Evolutionary conservation across 2,113 vertebrate genomes (phyloP).

Genomic region (Pterocles burchelli): DNA sequence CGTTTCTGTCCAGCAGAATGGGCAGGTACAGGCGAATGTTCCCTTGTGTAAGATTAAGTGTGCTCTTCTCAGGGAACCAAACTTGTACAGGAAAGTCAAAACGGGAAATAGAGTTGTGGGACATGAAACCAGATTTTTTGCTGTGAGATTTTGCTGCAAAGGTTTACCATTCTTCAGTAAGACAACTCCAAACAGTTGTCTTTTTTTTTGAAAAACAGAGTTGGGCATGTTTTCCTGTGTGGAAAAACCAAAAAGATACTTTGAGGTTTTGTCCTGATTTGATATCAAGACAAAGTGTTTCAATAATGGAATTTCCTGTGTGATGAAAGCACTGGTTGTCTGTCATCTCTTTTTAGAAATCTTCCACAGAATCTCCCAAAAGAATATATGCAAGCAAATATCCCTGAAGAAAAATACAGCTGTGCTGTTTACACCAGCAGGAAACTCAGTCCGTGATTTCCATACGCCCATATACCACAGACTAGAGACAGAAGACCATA

Average conservation of each 20-base stretch:
- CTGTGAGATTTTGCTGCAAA: background rate
- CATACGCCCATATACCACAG: background rate
- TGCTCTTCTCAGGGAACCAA: background rate
- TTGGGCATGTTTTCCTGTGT: background rate
- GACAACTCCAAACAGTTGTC: background rate
- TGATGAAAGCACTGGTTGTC: background rate
- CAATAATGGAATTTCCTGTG: background rate
- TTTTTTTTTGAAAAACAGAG: background rate
- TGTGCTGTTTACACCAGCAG: background rate
- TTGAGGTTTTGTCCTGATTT: background rate
- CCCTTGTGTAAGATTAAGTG: background rate
- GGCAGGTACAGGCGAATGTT: background rate
- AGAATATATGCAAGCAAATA: background rate
- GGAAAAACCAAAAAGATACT: background rate
- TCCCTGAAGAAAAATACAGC: background rate
- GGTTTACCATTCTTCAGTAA: background rate
- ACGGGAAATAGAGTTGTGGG: background rate
- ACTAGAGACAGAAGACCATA: background rate
- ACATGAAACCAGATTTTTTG: background rate
- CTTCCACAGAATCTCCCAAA: background rate
- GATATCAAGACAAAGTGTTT: background rate
- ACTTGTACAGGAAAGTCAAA: background rate
- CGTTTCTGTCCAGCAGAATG: background rate
- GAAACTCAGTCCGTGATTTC: background rate
- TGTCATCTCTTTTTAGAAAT: background rate